Conservation (phyloP, 2,113 vertebrate genomes). For the Ahaetulla prasina region DNA sequence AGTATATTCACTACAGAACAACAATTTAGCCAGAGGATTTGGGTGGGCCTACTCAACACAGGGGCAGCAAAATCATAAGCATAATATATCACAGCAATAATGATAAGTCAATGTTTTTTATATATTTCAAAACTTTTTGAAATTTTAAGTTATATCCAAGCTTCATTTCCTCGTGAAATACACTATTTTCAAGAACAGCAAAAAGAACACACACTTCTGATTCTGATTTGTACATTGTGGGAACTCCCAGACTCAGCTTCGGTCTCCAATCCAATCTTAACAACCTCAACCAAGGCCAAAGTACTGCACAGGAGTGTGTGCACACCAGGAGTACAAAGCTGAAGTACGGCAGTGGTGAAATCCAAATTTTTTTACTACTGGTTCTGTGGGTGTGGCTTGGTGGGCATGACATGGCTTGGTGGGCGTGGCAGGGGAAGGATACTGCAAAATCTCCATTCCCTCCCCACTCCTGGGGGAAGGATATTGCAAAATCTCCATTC, state of each 20-base stretch:
- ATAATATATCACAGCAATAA: not conserved
- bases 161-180: not conserved
- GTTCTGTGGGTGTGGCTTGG: too few species aligned
- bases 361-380: too few species aligned
- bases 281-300: not conserved
- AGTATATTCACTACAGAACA: not conserved
- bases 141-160: not conserved
- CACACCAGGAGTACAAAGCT: too few species aligned
- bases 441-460: too few species aligned
- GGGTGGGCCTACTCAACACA: too few species aligned
- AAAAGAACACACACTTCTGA: too few species aligned
- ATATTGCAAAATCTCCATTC: too few species aligned
- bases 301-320: too few species aligned
- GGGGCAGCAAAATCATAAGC: not conserved
- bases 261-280: not conserved
- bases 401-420: too few species aligned
- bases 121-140: not conserved
- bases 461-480: too few species aligned
- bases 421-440: too few species aligned
- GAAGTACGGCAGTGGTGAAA: too few species aligned
- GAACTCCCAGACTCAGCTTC: not conserved
- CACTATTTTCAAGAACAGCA: not conserved
- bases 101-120: not conserved
- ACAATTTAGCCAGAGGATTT: not conserved
- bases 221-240: not conserved